These are phyloP conservation scores for Ennomos quercinarius DNA, from an alignment of 2,888 invertebrate genomes.

Conservation along the genomic window DNA sequence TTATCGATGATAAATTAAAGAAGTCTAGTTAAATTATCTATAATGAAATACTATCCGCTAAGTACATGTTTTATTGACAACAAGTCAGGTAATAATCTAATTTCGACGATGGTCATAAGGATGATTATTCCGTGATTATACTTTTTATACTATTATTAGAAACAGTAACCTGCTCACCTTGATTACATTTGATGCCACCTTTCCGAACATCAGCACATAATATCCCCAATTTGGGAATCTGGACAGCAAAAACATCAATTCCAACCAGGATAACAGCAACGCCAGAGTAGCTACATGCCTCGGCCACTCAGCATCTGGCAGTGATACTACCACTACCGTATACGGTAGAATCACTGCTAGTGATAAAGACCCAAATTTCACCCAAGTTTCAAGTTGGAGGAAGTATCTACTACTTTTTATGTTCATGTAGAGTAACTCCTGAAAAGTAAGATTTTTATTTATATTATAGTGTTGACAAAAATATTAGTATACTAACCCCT, in stretches of 20 bases:
- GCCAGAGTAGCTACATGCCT: slow-evolving; percentile 82
- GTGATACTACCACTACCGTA: slow-evolving; percentile 53
- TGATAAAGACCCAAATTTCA: slow-evolving; percentile 79
- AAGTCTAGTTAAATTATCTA: background rate
- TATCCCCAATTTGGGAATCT: slow-evolving; percentile 85
- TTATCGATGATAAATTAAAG: slow-evolving; percentile 28
- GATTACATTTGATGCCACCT: slow-evolving; percentile 83
- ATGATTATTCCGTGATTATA: too few relatives aligned
- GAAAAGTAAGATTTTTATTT: slow-evolving; percentile 31
- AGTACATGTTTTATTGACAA: too few relatives aligned
- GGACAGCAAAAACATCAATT: slow-evolving; percentile 84
- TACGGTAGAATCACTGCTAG: slow-evolving; percentile 74
- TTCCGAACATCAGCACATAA: slow-evolving; percentile 87
- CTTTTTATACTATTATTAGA: background rate
- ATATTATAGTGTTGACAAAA: too few relatives aligned
- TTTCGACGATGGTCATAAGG: too few relatives aligned
- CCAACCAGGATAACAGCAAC: slow-evolving; percentile 82
- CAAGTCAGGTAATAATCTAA: too few relatives aligned
- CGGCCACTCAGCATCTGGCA: slow-evolving; percentile 66
- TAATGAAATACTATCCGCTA: too few relatives aligned
- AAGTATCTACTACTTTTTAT: slow-evolving; percentile 79
- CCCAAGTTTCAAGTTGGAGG: slow-evolving; percentile 83
- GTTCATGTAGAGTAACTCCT: slow-evolving; percentile 84
- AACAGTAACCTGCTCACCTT: slow-evolving; percentile 63
- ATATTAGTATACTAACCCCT: too few relatives aligned